These are phyloP conservation scores for Lymantria dispar DNA, from an alignment of 2,888 invertebrate genomes.

Conservation along the genomic window DNA sequence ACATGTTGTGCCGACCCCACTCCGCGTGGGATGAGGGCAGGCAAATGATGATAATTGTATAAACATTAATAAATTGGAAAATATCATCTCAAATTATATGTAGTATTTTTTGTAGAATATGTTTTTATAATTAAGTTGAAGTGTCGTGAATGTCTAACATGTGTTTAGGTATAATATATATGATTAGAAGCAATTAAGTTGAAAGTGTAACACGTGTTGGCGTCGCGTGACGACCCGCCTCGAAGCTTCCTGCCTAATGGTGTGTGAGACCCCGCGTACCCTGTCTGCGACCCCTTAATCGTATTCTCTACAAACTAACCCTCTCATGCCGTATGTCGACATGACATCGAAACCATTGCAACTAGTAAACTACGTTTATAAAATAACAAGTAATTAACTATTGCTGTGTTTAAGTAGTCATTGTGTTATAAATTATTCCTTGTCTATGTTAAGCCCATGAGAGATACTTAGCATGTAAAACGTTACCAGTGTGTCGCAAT, in stretches of 20 bases:
- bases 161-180: slow-evolving; percentile 42
- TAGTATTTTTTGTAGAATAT: neutral
- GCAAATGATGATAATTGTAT: too few relatives aligned
- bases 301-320: slow-evolving; percentile 56
- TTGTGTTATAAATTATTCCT: slow-evolving; percentile 25
- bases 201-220: slow-evolving; percentile 75
- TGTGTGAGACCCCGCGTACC: slow-evolving; percentile 53
- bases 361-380: slow-evolving; percentile 9
- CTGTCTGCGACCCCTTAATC: slow-evolving; percentile 28
- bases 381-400: slow-evolving; percentile 23
- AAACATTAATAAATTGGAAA: too few relatives aligned
- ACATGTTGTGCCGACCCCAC: too few relatives aligned
- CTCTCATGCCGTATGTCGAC: slow-evolving; percentile 47
- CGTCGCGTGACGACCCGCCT: slow-evolving; percentile 65
- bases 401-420: slow-evolving; percentile 17
- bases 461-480: slow-evolving; percentile 30
- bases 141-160: slow-evolving; percentile 8
- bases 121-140: slow-evolving; percentile 6
- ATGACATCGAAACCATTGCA: slow-evolving; percentile 9
- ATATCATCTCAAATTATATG: too few relatives aligned
- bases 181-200: slow-evolving; percentile 77
- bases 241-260: slow-evolving; percentile 70
- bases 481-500: slow-evolving; percentile 24
- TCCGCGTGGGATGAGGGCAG: too few relatives aligned
- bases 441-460: slow-evolving; percentile 23